Percentiles rank a stretch among this genome's conserved stretches.
Conservation (phyloP, 2,113 vertebrate species). For the Clarias magur region DNA sequence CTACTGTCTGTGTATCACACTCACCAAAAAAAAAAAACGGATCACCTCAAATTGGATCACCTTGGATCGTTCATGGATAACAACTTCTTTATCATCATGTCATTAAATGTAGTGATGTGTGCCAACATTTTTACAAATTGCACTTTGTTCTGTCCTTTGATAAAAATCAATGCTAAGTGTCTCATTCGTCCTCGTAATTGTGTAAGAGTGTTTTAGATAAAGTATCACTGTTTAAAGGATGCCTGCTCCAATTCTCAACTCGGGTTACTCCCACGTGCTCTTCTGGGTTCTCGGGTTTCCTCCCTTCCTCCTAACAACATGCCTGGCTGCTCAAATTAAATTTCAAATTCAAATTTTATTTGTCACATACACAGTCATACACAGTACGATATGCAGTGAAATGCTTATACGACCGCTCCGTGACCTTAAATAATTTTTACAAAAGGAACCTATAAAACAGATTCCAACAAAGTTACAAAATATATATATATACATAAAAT, state of each 20-base stretch:
- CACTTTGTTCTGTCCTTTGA: not conserved
- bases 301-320: not conserved
- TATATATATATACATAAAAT: too few relatives aligned
- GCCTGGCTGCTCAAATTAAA: not conserved
- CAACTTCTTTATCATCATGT: too few relatives aligned
- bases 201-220: not conserved
- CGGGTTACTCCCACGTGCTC: not conserved
- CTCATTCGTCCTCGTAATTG: not conserved
- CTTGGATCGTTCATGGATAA: not conserved
- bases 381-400: too few relatives aligned
- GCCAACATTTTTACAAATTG: not conserved
- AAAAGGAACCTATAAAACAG: too few relatives aligned
- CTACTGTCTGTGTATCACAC: not conserved
- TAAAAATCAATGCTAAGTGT: not conserved
- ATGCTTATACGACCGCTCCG: too few relatives aligned
- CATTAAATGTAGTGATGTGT: not conserved
- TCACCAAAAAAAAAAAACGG: not conserved
- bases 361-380: too few relatives aligned
- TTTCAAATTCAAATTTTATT: too few relatives aligned
- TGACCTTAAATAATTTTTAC: too few relatives aligned
- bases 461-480: too few relatives aligned
- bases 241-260: not conserved
- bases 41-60: not conserved
- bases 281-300: not conserved
- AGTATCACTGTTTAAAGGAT: not conserved